These are phyloP conservation scores for Connochaetes taurinus DNA, from an alignment of 2,113 vertebrate species.

Conservation along the genomic window DNA sequence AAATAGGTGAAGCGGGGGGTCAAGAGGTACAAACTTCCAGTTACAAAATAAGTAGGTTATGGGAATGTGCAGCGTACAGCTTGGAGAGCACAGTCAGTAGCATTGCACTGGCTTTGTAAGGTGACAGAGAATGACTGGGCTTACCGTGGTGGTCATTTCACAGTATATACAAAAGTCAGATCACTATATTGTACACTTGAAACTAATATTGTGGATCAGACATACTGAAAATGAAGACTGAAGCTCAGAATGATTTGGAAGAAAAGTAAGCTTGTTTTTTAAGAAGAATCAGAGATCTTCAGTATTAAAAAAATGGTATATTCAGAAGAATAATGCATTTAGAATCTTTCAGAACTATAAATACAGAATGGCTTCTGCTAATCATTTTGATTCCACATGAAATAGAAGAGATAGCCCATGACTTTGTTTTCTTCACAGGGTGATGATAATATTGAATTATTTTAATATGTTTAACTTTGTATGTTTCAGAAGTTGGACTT, in stretches of 20 bases:
- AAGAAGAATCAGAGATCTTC: neutral
- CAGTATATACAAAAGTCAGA: neutral
- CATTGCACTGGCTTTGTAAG: neutral
- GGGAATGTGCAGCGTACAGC: neutral
- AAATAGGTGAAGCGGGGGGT: neutral
- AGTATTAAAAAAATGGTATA: neutral
- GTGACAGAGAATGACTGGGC: neutral
- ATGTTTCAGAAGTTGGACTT: constrained; percentile 93
- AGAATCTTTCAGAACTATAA: neutral
- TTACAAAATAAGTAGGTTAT: neutral
- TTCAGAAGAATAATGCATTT: neutral
- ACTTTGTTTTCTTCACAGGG: neutral
- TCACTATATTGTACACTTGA: neutral
- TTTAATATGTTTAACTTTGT: constrained; percentile 37
- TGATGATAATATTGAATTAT: neutral
- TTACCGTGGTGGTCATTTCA: neutral
- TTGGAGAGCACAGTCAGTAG: neutral
- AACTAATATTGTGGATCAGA: neutral
- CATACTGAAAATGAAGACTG: neutral
- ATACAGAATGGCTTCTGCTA: neutral
- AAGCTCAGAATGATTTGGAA: neutral
- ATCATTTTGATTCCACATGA: neutral
- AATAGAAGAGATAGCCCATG: neutral
- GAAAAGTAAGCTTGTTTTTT: neutral
- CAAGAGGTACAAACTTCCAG: neutral